Evolutionary conservation across 2,888 invertebrate species (phyloP), one percentile per base, ranked within the genome.

Genomic region (Ernsta delagoae): DNA sequence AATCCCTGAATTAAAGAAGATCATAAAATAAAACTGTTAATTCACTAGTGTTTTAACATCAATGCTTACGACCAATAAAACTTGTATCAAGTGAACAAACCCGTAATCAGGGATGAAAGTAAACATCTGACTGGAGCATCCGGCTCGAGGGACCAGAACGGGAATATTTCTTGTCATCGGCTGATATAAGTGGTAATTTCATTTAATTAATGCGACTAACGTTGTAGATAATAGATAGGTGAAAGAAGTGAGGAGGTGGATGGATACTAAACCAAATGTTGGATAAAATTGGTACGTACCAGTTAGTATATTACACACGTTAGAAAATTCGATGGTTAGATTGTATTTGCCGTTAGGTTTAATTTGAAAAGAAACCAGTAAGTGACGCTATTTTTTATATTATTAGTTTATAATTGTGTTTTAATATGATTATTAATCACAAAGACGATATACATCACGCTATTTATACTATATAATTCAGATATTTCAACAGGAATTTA

Each of bases 61-160:
- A n/a, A 45, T 45, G 45, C 45, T 53, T 53, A 24, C 16, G 7
- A 24, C 50, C 3, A 67, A 67, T 67, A 67, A 67, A 54, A 67
- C 60, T 60, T 67, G 60, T 54, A 60, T 54, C 31, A 53, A 60
- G 66, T 12, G 24, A 43, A 54, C 45, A 11, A 67, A 67, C 67
- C 45, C 61, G 60, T 67, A 67, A 67, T 67, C 67, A 67, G 56
- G 67, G 60, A 67, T 67, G 67, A 67, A 67, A 67, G 67, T 67
- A 67, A 67, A 67, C 67, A 67, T 61, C 67, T 67, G 61, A 61
- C 16, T 41, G 43, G 59, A 48, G 50, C 62, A 68, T 68, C 68
- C 68, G 68, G 68, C 68, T 68, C 68, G 57, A 63, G 50, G 68
- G 62, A 62, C 68, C 62, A 68, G 62, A 68, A 68, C 68, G 50